phyloP scores from a whole-genome alignment of 2,113 vertebrate genomes.

The Sus scrofa region DNA sequence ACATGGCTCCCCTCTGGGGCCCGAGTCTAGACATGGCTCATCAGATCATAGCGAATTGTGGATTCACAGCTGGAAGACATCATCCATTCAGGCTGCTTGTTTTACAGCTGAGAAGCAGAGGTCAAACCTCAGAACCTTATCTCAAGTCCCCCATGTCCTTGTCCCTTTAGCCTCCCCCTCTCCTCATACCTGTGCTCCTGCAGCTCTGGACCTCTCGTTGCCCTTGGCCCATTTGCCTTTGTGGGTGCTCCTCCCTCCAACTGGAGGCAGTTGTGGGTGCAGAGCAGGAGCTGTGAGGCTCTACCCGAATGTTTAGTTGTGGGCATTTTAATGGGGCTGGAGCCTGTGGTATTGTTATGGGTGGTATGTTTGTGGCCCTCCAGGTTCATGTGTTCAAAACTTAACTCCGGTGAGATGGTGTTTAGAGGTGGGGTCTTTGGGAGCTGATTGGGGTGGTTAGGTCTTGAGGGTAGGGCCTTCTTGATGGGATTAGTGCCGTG shows the following conservation, averaged over 20 bases:
- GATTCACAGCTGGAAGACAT: background rate
- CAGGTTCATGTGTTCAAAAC: background rate
- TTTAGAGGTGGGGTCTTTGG: background rate
- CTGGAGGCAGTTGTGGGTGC: rapidly evolving
- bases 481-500: background rate
- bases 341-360: background rate
- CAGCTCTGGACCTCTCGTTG: background rate
- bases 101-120: background rate
- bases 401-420: background rate
- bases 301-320: background rate
- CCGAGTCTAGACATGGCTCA: background rate
- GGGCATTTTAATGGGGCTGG: background rate
- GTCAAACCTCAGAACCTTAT: background rate
- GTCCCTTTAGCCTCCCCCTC: background rate
- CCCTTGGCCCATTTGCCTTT: background rate
- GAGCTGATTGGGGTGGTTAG: background rate
- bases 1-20: background rate
- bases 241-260: background rate
- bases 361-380: background rate
- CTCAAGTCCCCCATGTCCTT: background rate
- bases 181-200: background rate
- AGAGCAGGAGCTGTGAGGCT: background rate
- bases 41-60: background rate
- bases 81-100: background rate
- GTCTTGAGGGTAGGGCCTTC: background rate